Base-by-base conservation (phyloP, 2,888 invertebrate species). In the Steinernema hermaphroditum region DNA sequence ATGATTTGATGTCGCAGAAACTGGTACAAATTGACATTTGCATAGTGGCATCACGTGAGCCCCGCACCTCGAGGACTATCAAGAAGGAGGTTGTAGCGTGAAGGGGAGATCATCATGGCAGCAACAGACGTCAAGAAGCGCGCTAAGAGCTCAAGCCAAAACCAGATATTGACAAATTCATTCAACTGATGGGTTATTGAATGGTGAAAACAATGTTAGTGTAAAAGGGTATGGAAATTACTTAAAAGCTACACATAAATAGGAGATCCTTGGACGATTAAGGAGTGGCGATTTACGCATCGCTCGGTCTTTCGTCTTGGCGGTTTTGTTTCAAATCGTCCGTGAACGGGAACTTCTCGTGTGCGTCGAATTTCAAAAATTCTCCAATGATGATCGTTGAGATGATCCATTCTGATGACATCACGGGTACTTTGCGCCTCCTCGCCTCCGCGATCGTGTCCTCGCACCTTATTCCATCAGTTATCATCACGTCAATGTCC, bases 401-500 rank as follows among this genome's bases (percentile, higher is more conserved):
- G 37, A 84, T 84, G 8, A 84, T 75, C 84, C 84, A 85, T 71
- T 84, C 83, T 19, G 81, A 80, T 29, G 80, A 77, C 19, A 79
- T 76, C 2, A 77, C 74, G 50, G 70, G n/a, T 0, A 76, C 76
- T 22, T 62, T 72, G 24, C 74, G 74, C 0, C 50, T 77, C 22
- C 77, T 71, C 2, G 87, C 87, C 37, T 77, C 75, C 44, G 82
- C 76, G 37, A 86, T 72, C 16, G 87, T 74, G 37, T 78, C 79
- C 2, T 79, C 73, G 6, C 84, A 75, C 75, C 87, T 87, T 9
- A 83, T 80, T n/a, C 57, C 74, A 76, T 89, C 89, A 9, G 88
- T 86, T n/a, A 88, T 80, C 14, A 88, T 78, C 9, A 87, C 80
- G 76, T 88, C 84, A 22, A 84, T 70, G 34, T 69, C 43, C 41